These are phyloP conservation scores for Drosophila nr. perissopoda DNA, from an alignment of 2,888 invertebrate genomes.

Conservation along the genomic window DNA sequence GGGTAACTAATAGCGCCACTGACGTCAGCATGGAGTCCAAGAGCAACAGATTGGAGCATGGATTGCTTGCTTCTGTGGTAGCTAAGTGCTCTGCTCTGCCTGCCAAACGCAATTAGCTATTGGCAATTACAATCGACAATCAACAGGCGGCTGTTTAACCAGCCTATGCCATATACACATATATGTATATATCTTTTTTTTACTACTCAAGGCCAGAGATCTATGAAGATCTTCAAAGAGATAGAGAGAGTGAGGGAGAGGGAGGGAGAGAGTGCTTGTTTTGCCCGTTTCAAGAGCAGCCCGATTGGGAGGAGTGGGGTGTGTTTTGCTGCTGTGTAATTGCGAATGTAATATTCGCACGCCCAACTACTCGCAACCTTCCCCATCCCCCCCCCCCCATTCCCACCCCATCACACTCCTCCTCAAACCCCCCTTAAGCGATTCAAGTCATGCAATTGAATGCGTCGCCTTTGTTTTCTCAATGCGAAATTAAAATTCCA, in stretches of 20 bases:
- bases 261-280: neutral
- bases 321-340: constrained; percentile 42
- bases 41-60: neutral
- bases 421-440: neutral
- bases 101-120: constrained; percentile 62
- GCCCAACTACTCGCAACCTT: constrained; percentile 3
- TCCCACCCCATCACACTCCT: constrained; percentile 14
- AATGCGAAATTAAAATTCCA: constrained; percentile 78
- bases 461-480: constrained; percentile 75
- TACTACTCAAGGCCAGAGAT: constrained; percentile 40
- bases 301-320: neutral
- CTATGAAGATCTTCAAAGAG: constrained; percentile 2
- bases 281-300: neutral
- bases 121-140: constrained; percentile 48
- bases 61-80: constrained; percentile 12
- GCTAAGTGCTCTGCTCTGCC: neutral
- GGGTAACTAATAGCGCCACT: constrained; percentile 61
- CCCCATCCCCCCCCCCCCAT: neutral
- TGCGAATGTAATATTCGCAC: constrained; percentile 63
- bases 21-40: constrained; percentile 25
- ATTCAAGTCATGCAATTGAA: constrained; percentile 62
- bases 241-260: neutral
- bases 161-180: neutral
- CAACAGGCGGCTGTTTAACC: constrained; percentile 25
- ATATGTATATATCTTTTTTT: neutral